Evolutionary conservation across 2,113 vertebrate genomes (phyloP).

Genomic region (Lamprologus callipterus): DNA sequence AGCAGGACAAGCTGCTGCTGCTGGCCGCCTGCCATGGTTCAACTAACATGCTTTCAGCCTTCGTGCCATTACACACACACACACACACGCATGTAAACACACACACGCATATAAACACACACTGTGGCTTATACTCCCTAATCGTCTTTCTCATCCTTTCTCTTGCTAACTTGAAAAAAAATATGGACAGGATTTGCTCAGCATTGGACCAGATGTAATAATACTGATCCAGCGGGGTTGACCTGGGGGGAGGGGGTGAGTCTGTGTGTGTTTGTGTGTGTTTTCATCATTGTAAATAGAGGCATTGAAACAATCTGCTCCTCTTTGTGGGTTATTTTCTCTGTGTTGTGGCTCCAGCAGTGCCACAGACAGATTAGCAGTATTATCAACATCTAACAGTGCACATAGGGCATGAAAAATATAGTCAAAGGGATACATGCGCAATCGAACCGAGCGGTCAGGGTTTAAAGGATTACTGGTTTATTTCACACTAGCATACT

Average conservation of each 20-base stretch:
- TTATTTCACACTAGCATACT: not conserved
- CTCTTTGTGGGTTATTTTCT: not conserved
- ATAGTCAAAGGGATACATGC: not conserved
- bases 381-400: not conserved
- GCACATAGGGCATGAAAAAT: not conserved
- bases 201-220: slow-evolving; percentile 21
- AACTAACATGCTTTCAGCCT: not conserved
- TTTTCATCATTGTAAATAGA: not conserved
- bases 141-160: slow-evolving; percentile 39
- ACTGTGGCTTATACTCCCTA: slow-evolving; percentile 12
- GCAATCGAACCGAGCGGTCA: not conserved
- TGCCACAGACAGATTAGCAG: not conserved
- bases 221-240: not conserved
- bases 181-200: slow-evolving; percentile 39
- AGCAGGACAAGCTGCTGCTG: not conserved
- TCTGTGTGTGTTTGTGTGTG: not conserved
- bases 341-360: not conserved
- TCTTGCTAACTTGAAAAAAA: slow-evolving; percentile 9
- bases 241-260: not conserved
- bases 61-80: not conserved
- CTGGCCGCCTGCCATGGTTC: not conserved
- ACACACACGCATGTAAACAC: not conserved
- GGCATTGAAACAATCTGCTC: not conserved
- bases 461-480: not conserved
- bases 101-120: not conserved